Evolutionary conservation across 1,140 invertebrate species (phyloP).

Genomic region (Amphibalanus amphitrite): DNA sequence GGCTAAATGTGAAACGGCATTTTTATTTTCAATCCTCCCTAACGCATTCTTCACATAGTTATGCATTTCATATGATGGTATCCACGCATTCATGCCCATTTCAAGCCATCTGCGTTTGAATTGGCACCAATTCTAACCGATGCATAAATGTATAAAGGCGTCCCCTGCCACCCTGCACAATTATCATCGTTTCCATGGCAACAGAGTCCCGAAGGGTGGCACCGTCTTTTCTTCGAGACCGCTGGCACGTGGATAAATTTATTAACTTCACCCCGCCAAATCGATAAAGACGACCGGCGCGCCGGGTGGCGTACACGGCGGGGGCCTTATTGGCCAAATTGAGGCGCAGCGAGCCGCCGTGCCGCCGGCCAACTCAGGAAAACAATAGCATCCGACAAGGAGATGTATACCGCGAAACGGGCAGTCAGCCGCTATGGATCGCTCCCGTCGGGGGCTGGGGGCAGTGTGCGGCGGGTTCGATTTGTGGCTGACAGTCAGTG

Average conservation of each 20-base stretch:
- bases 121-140: not conserved
- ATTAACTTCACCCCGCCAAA: not conserved
- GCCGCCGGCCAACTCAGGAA: too few relatives aligned
- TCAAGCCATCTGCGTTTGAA: not conserved
- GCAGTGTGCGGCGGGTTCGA: too few relatives aligned
- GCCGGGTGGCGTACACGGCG: too few relatives aligned
- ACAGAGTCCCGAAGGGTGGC: not conserved
- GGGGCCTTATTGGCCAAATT: not conserved
- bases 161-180: not conserved
- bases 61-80: not conserved
- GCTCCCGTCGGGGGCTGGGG: too few relatives aligned
- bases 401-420: too few relatives aligned
- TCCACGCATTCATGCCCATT: not conserved
- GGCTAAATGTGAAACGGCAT: too few relatives aligned
- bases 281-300: not conserved
- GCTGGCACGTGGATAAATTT: not conserved
- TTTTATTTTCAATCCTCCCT: too few relatives aligned
- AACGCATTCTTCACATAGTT: too few relatives aligned
- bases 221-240: not conserved
- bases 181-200: not conserved
- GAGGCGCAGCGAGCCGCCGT: too few relatives aligned
- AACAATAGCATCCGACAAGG: too few relatives aligned
- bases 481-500: too few relatives aligned
- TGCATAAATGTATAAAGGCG: not conserved
- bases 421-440: too few relatives aligned